Evolutionary conservation across 2,888 invertebrate genomes (phyloP).

Genomic region (Pristionchus exspectatus): DNA sequence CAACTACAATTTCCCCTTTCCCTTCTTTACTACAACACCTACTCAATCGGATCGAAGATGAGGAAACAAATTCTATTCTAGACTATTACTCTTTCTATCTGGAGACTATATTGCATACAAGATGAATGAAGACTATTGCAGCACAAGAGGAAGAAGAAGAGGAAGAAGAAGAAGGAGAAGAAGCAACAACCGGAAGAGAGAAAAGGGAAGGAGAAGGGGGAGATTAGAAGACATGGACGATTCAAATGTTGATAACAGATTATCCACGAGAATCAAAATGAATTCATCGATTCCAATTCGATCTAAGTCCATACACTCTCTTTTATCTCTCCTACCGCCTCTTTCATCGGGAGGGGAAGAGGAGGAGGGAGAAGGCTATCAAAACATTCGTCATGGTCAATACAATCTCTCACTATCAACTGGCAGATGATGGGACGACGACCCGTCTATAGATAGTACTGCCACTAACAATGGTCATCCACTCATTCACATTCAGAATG

Average conservation of each 20-base stretch:
- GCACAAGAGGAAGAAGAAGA: not conserved
- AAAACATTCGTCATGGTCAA: conserved; percentile 36
- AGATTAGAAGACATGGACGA: not conserved
- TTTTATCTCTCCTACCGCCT: not conserved
- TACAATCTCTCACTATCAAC: not conserved
- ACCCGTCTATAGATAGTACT: not conserved
- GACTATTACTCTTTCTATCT: not conserved
- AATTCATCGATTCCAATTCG: not conserved
- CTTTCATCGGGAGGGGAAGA: not conserved
- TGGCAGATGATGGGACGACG: not conserved
- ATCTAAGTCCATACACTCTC: not conserved
- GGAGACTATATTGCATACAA: not conserved
- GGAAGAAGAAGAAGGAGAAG: too few species aligned
- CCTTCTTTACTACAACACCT: not conserved
- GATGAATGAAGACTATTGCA: not conserved
- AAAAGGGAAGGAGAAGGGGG: not conserved
- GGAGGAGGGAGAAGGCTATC: not conserved
- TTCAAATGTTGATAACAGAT: not conserved
- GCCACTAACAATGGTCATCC: not conserved
- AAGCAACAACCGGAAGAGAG: conserved; percentile 7
- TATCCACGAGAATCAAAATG: not conserved
- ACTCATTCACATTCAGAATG: not conserved
- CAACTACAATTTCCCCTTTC: not conserved
- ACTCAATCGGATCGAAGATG: not conserved
- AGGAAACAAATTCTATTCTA: not conserved